Evolutionary conservation across 2,888 invertebrate genomes (phyloP).

Genomic region (Hybos culiciformis): DNA sequence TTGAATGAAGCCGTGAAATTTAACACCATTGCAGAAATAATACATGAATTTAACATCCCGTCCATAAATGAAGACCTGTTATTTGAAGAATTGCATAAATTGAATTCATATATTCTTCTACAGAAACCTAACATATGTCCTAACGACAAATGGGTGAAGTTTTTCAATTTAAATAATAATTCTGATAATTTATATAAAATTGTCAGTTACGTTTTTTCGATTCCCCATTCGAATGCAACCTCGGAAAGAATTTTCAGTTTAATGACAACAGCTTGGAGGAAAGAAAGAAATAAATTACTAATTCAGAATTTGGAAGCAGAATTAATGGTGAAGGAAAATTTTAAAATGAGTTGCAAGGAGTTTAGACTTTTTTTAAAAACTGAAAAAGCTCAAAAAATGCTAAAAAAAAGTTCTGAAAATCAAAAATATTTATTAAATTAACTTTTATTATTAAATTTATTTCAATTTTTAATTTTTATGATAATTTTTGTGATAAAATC

Average conservation of each 20-base stretch:
- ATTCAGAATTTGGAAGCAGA: constrained; percentile 3
- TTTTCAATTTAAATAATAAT: background rate
- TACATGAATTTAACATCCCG: background rate
- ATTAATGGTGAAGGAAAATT: constrained; percentile 1
- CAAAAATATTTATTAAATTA: background rate
- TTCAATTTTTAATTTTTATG: background rate
- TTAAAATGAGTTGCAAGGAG: background rate
- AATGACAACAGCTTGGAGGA: constrained; percentile 5
- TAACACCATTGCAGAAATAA: constrained; percentile 2
- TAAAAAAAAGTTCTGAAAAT: background rate
- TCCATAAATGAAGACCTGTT: constrained; percentile 1
- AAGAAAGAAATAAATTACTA: constrained; percentile 2
- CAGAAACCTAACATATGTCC: background rate
- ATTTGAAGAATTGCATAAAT: background rate
- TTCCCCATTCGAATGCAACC: constrained; percentile 3
- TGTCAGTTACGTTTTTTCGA: constrained; percentile 1
- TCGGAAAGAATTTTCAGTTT: constrained; percentile 5
- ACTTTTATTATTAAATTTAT: background rate
- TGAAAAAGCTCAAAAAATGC: background rate
- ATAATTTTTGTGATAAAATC: background rate
- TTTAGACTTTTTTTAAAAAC: background rate
- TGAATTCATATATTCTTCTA: background rate
- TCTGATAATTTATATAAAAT: constrained; percentile 4
- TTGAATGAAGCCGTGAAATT: constrained; percentile 3
- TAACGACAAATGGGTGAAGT: constrained; percentile 3